Conservation (phyloP, 2,797 vertebrate species). For the Myoxocephalus aenaeus region DNA sequence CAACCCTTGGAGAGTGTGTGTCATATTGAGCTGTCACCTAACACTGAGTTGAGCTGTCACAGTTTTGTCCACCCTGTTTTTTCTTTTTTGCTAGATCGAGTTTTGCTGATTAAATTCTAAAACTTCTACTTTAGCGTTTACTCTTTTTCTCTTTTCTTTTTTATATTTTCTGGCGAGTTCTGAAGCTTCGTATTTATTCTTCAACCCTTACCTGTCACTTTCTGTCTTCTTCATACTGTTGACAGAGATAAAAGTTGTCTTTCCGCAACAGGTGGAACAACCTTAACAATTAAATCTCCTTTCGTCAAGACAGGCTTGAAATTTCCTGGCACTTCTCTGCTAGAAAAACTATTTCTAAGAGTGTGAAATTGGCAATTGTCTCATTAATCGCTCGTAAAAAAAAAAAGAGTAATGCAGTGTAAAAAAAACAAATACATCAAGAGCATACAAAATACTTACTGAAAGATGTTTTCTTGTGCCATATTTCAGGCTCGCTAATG, state of each 20-base stretch:
- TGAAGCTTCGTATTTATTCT: background rate
- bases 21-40: background rate
- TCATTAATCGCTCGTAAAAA: background rate
- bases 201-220: background rate
- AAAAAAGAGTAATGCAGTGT: background rate
- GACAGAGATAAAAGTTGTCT: constrained; percentile 16
- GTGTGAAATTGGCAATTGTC: background rate
- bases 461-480: background rate
- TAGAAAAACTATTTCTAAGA: background rate
- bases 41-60: background rate
- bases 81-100: background rate
- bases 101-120: background rate
- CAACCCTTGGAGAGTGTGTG: background rate
- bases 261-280: constrained; percentile 17
- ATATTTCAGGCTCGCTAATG: background rate
- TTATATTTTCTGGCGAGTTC: background rate
- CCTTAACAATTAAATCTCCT: constrained; percentile 48
- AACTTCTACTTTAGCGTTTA: background rate
- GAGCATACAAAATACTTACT: background rate
- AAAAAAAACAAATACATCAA: background rate
- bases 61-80: background rate
- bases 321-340: background rate
- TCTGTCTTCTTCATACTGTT: constrained; percentile 1
- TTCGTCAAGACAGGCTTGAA: constrained; percentile 24
- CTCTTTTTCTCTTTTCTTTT: background rate